phyloP scores from a whole-genome alignment of 2,797 vertebrate species.

The Microctenopoma stevenorrisi region DNA sequence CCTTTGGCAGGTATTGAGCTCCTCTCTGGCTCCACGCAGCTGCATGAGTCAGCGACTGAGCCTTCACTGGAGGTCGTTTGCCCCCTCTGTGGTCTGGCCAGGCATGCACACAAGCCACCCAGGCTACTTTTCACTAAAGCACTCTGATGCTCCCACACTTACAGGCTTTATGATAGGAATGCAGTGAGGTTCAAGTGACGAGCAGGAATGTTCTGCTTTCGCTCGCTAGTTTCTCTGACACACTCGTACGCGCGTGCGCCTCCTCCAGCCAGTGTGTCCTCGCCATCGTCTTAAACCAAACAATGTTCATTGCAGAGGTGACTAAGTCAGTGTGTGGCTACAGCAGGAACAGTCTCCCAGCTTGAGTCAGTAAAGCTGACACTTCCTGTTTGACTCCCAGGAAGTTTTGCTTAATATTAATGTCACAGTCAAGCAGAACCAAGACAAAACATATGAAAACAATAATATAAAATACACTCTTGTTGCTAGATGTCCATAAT shows the following conservation, averaged over 20 bases:
- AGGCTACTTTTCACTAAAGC: slow-evolving; percentile 32
- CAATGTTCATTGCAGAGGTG: slow-evolving; percentile 53
- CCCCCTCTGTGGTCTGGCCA: slow-evolving; percentile 33
- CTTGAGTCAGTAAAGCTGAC: slow-evolving; percentile 61
- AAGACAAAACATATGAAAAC: slow-evolving; percentile 26
- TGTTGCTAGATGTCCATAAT: neutral
- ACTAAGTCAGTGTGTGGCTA: slow-evolving; percentile 57
- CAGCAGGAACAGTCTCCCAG: slow-evolving; percentile 47
- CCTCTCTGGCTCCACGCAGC: slow-evolving; percentile 57
- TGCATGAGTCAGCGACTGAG: slow-evolving; percentile 71
- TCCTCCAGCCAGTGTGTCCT: slow-evolving; percentile 25
- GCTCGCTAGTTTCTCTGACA: slow-evolving; percentile 52
- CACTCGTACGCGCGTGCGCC: slow-evolving; percentile 37
- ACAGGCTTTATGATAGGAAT: slow-evolving; percentile 56
- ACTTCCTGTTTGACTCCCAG: slow-evolving; percentile 59
- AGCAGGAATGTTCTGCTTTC: slow-evolving; percentile 72
- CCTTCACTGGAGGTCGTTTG: slow-evolving; percentile 62
- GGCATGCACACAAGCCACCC: slow-evolving; percentile 53
- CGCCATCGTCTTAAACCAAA: slow-evolving; percentile 46
- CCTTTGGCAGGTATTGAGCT: slow-evolving; percentile 45
- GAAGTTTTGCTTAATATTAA: slow-evolving; percentile 41
- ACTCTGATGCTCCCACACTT: slow-evolving; percentile 50
- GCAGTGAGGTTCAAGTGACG: slow-evolving; percentile 61
- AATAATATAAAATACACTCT: neutral
- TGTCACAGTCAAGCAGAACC: slow-evolving; percentile 25